Evolutionary conservation across 2,888 invertebrate species (phyloP), one percentile per base, ranked within the genome.

Genomic region (Barypeithes pellucidus): DNA sequence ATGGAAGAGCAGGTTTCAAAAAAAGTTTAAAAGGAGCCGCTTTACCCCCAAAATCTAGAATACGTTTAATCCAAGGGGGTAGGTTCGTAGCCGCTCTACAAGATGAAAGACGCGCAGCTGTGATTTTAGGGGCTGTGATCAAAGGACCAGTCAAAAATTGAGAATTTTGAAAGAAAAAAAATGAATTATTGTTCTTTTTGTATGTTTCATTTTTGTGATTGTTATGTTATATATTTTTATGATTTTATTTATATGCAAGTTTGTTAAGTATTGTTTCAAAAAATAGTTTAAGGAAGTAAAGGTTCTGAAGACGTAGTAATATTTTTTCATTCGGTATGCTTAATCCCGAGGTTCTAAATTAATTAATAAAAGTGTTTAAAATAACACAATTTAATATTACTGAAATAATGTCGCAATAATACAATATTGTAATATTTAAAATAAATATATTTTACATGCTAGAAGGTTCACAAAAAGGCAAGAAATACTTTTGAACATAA

Each of bases 1-100:
- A 72, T 41, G 75, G 75, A 11, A 16, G 65, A 1, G 75, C 72
- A 36, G 72, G 75, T 14, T 75, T 75, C 33, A 63, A 54, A 20
- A 50, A 16, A 36, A 67, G 54, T 22, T 16, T 67, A 9, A 74
- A 57, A 62, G 70, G 74, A 7, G 43, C 70, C 3, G 41, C 74
- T 45, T 54, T 74, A 43, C 70, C 69, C 50, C 36, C 67, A 4
- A 61, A 24, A 14, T 70, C 70, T 2, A 54, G 36, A 16, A 14
- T 74, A 20, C 22, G 59, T 20, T 5, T 70, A 8, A 45, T 70
- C 11, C 18, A 45, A 18, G 67, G 70, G 8, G 69, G 62, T 0
- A 60, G 62, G 54, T 66, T 74, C 61, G 18, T 74, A 22, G 67
- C 16, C 3, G 29, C 54, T 2, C 1, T 74, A 5, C 39, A 67